Percentiles rank a stretch among this genome's conserved stretches.
These are phyloP conservation scores for Phorcus lineatus DNA, from an alignment of 2,888 invertebrate genomes.

Conservation along the genomic window DNA sequence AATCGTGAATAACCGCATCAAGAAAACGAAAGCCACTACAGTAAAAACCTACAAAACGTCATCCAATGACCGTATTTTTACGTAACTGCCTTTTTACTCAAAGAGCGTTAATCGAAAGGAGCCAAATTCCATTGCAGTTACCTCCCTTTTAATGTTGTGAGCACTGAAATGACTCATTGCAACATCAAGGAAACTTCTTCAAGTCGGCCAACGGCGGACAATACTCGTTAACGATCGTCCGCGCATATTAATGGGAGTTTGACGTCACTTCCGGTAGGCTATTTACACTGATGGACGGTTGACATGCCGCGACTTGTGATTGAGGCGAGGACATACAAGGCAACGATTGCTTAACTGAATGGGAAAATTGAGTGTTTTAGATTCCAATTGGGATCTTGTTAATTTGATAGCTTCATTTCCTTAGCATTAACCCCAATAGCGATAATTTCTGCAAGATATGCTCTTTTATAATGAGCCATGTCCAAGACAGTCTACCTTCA, in stretches of 20 bases:
- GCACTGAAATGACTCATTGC: not conserved
- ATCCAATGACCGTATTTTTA: not conserved
- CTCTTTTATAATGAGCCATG: not conserved
- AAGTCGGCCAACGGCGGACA: not conserved
- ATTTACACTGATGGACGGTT: not conserved
- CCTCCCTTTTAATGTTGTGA: not conserved
- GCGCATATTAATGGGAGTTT: slow-evolving; percentile 7
- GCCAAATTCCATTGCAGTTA: not conserved
- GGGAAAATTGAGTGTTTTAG: slow-evolving; percentile 10
- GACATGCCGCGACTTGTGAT: not conserved
- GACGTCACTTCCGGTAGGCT: not conserved
- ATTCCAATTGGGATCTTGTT: slow-evolving; percentile 3
- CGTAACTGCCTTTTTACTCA: slow-evolving; percentile 5
- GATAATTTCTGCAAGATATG: not conserved
- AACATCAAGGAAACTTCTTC: not conserved
- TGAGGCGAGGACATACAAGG: not conserved
- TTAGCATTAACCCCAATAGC: not conserved
- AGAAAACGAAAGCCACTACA: not conserved
- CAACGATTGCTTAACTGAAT: slow-evolving; percentile 9
- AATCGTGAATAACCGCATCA: not conserved
- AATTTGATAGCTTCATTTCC: slow-evolving; percentile 11
- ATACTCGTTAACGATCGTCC: slow-evolving; percentile 5
- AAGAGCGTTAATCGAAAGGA: not conserved
- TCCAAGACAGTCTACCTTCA: no score
- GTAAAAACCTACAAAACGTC: not conserved